Evolutionary conservation across 1,140 invertebrate species (phyloP), one percentile per base, ranked within the genome.

Genomic region (Maconellicoccus hirsutus): DNA sequence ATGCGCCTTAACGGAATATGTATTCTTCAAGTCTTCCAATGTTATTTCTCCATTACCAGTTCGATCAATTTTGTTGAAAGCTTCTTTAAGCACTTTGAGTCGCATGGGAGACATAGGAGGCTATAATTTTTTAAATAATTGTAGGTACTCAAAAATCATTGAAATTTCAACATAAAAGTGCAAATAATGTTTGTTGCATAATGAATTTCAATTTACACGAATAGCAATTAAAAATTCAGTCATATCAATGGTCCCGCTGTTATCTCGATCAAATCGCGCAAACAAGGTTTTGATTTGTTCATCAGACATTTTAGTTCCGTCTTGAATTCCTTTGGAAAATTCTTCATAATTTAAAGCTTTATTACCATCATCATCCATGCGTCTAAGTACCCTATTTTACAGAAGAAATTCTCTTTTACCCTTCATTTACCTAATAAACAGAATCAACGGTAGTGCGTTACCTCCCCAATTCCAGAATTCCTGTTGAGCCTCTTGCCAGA

Each of bases 301-400:
- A 0, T 87, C 84, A 0, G 79, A 81, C 7, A 92, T 16, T 87
- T 84, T 63, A 97, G 77, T 1, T 91, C 93, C 25, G 86, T 96
- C 92, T 63, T 84, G 82, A 33, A 98, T 81, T 6, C 94, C 94
- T 80, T 85, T 85, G 1, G 81, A 79, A 76, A 98, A 95, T 80
- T 98, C 94, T 71, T 92, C 89, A 33, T 86, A 82, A 75, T 88
- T 92, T 25, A 98, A 79, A 42, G 86, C 84, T 77, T 89, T 91
- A 79, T 88, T 94, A 22, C 88, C 89, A 79, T 98, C 93, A 73
- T 96, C 92, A 78, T 98, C 94, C 88, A 98, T 94, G 69, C 89
- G 83, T 70, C 92, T 86, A 78, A 98, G 97, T 73, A 89, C 81
- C 79, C 94, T 94, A 78, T 66, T 2, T 66, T 25, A 16, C 21